phyloP scores from a whole-genome alignment of 2,888 invertebrate genomes.

The Pachliopta kotzebuea region DNA sequence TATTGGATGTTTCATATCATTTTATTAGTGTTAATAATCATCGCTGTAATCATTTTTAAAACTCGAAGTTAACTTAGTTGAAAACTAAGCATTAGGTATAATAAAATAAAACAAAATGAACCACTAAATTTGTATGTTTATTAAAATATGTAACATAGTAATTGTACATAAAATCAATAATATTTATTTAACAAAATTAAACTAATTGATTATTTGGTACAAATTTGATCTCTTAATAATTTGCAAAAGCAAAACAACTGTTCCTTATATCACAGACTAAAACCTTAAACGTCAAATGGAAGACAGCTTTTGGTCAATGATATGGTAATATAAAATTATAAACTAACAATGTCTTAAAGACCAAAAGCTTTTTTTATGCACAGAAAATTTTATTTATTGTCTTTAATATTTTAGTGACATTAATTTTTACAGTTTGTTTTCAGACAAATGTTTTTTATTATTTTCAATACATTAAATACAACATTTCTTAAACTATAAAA shows the following conservation, averaged over 20 bases:
- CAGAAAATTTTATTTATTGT: not conserved
- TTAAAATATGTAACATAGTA: conserved; percentile 10
- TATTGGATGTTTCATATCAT: conserved; percentile 65
- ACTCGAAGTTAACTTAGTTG: conserved; percentile 30
- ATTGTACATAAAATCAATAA: conserved; percentile 19
- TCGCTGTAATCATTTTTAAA: conserved; percentile 46
- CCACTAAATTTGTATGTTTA: not conserved
- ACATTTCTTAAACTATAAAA: not conserved
- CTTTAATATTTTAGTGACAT: not conserved
- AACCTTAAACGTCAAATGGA: conserved; percentile 29
- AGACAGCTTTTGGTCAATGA: conserved; percentile 30
- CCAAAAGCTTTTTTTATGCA: not conserved
- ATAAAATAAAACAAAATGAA: conserved; percentile 1
- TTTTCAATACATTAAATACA: not conserved
- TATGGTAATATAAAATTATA: not conserved
- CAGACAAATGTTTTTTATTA: not conserved
- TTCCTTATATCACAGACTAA: conserved; percentile 30
- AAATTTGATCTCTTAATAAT: not conserved
- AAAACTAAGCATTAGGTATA: not conserved
- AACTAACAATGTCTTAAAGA: not conserved
- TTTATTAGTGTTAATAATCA: conserved; percentile 46
- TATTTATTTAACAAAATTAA: conserved; percentile 14
- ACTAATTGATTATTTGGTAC: conserved; percentile 11
- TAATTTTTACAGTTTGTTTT: too few species aligned
- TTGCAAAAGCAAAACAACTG: conserved; percentile 19